Evolutionary conservation across 2,888 invertebrate species (phyloP).

Genomic region (Trissolcus brochymenae): DNA sequence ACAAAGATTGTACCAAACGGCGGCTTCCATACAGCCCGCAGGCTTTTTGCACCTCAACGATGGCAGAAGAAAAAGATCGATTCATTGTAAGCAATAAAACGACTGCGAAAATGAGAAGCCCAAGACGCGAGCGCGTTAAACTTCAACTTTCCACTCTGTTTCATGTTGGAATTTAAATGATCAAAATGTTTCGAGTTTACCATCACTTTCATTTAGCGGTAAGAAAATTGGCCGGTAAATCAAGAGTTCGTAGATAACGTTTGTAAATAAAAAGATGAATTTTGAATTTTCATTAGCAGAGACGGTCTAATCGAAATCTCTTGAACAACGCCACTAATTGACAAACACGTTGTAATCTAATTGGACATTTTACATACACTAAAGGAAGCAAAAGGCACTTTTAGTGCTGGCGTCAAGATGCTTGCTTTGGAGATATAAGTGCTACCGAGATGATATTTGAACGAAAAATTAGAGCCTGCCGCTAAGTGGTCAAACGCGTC

Average conservation of each 20-base stretch:
- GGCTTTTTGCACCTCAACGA: constrained; percentile 9
- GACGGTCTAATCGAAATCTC: background rate
- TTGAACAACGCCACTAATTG: constrained; percentile 29
- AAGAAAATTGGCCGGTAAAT: no score
- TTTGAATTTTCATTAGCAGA: no score
- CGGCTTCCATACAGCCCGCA: constrained; percentile 18
- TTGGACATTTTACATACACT: constrained; percentile 10
- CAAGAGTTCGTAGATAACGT: no score
- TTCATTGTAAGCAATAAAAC: constrained; percentile 14
- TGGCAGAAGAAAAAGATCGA: constrained; percentile 5
- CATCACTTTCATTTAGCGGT: no score
- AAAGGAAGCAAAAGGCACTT: constrained; percentile 2
- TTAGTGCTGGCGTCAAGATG: constrained; percentile 15
- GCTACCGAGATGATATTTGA: constrained; percentile 19
- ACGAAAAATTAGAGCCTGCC: constrained; percentile 12
- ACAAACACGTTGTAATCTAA: constrained; percentile 32
- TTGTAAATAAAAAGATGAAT: no score
- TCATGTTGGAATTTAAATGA: no score
- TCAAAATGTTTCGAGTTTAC: no score
- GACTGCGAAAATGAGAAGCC: constrained; percentile 1
- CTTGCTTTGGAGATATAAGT: constrained; percentile 16
- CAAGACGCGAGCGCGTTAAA: no score
- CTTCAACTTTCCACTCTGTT: no score
- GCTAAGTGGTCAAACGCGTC: constrained; percentile 13
- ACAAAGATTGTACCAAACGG: constrained; percentile 25